Percentiles rank a stretch among this genome's conserved stretches.
These are phyloP conservation scores for Oreohelix idahoensis DNA, from an alignment of 1,140 invertebrate genomes.

Conservation along the genomic window DNA sequence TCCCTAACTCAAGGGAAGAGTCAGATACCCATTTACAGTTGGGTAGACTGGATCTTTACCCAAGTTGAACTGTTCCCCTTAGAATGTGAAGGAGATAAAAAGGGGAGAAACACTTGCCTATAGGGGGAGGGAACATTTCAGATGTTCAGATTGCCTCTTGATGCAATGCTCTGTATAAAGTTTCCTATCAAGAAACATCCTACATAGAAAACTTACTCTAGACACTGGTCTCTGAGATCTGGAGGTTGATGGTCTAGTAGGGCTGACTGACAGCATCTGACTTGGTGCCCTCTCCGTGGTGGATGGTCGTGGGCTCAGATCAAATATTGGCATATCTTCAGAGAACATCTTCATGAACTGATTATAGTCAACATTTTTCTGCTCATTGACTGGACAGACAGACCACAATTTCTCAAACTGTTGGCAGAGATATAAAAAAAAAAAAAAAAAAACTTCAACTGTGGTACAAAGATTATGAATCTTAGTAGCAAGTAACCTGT, in stretches of 20 bases:
- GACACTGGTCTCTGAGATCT: constrained; percentile 50
- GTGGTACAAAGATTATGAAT: too few relatives aligned
- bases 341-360: constrained; percentile 62
- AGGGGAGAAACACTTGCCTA: too few relatives aligned
- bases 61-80: too few relatives aligned
- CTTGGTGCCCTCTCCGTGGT: constrained; percentile 8
- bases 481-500: too few relatives aligned
- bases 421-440: background rate
- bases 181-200: background rate
- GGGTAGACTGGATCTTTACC: too few relatives aligned
- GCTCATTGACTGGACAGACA: constrained; percentile 61
- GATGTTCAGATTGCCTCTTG: too few relatives aligned
- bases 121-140: too few relatives aligned
- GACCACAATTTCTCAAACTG: constrained; percentile 68
- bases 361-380: constrained; percentile 66
- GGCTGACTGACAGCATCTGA: constrained; percentile 21
- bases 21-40: too few relatives aligned
- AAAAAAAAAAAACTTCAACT: too few relatives aligned
- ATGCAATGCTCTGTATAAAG: too few relatives aligned
- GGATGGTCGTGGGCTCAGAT: background rate
- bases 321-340: constrained; percentile 29
- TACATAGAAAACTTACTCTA: constrained; percentile 46
- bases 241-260: constrained; percentile 47
- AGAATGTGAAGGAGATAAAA: too few relatives aligned
- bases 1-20: too few relatives aligned